Base-by-base conservation (phyloP, 2,888 invertebrate species). In the Salticus scenicus region DNA sequence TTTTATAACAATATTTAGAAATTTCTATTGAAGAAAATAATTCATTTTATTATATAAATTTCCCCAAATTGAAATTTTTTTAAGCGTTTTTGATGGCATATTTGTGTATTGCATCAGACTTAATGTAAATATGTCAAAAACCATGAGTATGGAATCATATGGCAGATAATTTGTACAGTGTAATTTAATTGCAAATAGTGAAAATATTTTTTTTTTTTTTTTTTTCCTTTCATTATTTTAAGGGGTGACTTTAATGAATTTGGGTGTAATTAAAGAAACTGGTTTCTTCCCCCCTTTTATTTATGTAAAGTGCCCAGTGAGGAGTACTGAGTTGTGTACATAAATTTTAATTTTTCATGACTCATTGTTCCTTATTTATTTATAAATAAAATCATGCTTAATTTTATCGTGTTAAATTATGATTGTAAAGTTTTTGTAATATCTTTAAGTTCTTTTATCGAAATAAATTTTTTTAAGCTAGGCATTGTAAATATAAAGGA, bases 321-420 rank as follows among this genome's bases (percentile, higher is more conserved):
- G 70, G 37, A 72, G 30, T 73, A 74, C 47, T 57, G 72, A 81
- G 75, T 82, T 75, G 70, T 83, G 83, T 83, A 83, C 57, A 83
- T 83, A 83, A 83, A 77, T 83, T 83, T 83, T 83, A 83, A 83
- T 83, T 37, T n/a, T 83, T 73, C 77, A 82, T 82, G 47, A 83
- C 77, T 77, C 77, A 71, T 76, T 82, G 72, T 83, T 83, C 77
- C 72, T 81, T 81, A 80, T 80, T 83, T 83, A 83, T 83, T 83
- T 69, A 73, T 70, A 73, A 37, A 70, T 37, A 66, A 77, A 83
- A 83, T 83, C 77, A 83, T 77, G 72, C 64, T 77, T 66, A 31
- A 82, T 57, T 57, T 82, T 82, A 83, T 83, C 83, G 73, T 83
- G 71, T 83, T 83, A 77, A 83, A 83, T 83, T 77, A 72, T 76